These are phyloP conservation scores for Tetramorium bicarinatum DNA, from an alignment of 2,888 invertebrate species.

Conservation along the genomic window DNA sequence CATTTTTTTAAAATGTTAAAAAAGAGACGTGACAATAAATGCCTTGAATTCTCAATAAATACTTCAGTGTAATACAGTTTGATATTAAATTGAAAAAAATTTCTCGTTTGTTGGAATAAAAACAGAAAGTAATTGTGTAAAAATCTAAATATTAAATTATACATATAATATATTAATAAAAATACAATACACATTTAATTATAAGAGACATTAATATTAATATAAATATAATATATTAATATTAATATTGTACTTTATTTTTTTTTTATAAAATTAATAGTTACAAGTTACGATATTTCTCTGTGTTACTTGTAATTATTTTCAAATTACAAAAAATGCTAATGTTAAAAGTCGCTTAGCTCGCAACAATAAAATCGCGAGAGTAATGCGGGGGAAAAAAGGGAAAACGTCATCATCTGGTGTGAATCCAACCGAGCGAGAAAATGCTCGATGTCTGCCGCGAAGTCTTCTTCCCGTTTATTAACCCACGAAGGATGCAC, in stretches of 20 bases:
- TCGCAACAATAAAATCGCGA: conserved; percentile 27
- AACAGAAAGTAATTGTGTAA: background rate
- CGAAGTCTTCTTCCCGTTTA: conserved; percentile 61
- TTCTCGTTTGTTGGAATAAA: background rate
- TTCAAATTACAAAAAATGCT: conserved; percentile 1
- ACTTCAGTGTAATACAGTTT: background rate
- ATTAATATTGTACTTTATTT: background rate
- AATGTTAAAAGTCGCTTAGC: conserved; percentile 24
- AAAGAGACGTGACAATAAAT: conserved; percentile 15
- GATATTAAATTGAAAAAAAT: background rate
- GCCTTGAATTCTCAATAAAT: background rate
- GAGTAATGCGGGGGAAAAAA: conserved; percentile 15
- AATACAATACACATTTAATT: background rate
- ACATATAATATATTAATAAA: background rate
- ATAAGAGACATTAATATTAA: background rate
- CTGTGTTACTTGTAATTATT: background rate
- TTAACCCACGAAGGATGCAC: conserved; percentile 59
- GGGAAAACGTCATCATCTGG: conserved; percentile 49
- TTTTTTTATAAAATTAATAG: background rate
- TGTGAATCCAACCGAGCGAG: conserved; percentile 55
- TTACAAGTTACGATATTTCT: background rate
- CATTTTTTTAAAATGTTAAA: conserved; percentile 5
- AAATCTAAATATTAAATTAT: background rate
- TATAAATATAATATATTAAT: background rate
- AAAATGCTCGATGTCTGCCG: conserved; percentile 62